phyloP scores from a whole-genome alignment of 2,888 invertebrate genomes.

The Eilema caniola region DNA sequence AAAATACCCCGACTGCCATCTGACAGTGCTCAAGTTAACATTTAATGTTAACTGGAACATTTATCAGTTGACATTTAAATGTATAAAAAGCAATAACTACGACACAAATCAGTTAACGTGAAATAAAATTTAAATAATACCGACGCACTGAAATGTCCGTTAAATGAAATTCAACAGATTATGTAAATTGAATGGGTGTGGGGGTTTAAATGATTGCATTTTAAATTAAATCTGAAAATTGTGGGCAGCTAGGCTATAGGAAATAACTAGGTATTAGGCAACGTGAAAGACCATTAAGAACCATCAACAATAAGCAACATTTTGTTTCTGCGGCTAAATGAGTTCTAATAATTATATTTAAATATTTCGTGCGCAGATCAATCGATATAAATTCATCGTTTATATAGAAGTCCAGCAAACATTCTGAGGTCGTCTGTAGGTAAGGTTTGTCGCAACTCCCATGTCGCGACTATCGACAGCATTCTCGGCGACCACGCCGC shows the following conservation, averaged over 20 bases:
- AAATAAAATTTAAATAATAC: conserved; percentile 44
- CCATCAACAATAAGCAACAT: background rate
- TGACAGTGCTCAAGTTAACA: no score
- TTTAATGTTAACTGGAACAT: no score
- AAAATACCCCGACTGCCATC: no score
- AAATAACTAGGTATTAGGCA: no score
- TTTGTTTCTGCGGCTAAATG: background rate
- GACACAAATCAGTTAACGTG: conserved; percentile 32
- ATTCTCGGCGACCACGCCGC: conserved; percentile 52
- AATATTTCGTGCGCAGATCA: background rate
- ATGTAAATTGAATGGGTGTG: conserved; percentile 45
- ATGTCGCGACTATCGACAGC: conserved; percentile 44
- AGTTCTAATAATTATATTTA: no score
- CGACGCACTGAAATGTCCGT: conserved; percentile 11
- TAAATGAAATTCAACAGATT: conserved; percentile 48
- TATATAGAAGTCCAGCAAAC: background rate
- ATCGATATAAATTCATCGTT: background rate
- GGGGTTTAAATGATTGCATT: conserved; percentile 46
- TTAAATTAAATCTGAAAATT: conserved; percentile 42
- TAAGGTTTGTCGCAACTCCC: conserved; percentile 33
- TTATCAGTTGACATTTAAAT: background rate
- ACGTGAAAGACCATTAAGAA: no score
- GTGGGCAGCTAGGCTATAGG: background rate
- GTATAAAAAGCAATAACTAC: background rate
- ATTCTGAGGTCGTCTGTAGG: conserved; percentile 6